phyloP scores from a whole-genome alignment of 2,888 invertebrate species.

The Blomia tropicalis region DNA sequence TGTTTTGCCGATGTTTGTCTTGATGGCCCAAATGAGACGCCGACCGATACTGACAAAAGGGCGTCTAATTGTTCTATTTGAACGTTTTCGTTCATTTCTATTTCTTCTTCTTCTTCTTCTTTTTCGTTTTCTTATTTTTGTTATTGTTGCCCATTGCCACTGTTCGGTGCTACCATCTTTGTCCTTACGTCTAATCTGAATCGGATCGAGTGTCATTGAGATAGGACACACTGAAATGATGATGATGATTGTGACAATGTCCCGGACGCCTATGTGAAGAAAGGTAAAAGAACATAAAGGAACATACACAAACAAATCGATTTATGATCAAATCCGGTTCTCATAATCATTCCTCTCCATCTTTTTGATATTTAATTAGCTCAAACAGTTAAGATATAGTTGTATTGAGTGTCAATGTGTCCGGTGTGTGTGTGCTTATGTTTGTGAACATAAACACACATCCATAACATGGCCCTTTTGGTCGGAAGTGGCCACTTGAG shows the following conservation, averaged over 20 bases:
- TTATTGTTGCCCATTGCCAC: neutral
- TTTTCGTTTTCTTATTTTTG: neutral
- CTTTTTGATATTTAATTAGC: neutral
- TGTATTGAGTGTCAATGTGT: neutral
- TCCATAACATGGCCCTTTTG: too few species aligned
- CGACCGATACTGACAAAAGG: neutral
- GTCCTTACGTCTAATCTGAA: neutral
- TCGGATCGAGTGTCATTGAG: conserved; percentile 12
- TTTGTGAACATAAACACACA: neutral
- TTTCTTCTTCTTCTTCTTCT: too few species aligned
- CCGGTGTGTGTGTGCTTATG: neutral
- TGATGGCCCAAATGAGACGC: conserved; percentile 9
- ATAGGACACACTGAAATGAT: neutral
- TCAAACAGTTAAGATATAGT: neutral
- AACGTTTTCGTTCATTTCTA: neutral
- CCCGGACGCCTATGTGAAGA: neutral
- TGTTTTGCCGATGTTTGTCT: conserved; percentile 9
- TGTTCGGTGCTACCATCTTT: neutral
- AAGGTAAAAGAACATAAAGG: neutral
- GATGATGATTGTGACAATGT: too few species aligned
- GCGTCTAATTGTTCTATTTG: too few species aligned
- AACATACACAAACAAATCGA: neutral
- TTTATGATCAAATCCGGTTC: neutral
- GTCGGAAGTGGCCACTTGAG: too few species aligned
- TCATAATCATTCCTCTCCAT: neutral